Evolutionary conservation across 2,888 invertebrate species (phyloP).

Genomic region (Trachelus tabidus): DNA sequence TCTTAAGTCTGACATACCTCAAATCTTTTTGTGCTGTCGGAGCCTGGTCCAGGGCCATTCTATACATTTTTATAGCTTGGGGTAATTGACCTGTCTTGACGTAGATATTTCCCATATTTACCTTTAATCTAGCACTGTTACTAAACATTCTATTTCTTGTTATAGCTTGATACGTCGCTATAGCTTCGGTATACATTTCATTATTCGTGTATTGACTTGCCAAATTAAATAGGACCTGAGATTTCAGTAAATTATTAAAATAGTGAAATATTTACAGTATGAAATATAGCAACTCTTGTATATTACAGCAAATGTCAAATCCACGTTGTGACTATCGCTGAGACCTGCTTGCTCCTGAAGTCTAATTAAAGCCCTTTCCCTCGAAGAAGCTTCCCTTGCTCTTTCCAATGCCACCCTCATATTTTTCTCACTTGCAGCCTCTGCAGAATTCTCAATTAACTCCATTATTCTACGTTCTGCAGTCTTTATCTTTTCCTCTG

Average conservation of each 20-base stretch:
- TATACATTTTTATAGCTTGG: slow-evolving; percentile 96
- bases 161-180: slow-evolving; percentile 95
- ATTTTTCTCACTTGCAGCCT: slow-evolving; percentile 75
- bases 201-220: slow-evolving; percentile 95
- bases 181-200: slow-evolving; percentile 94
- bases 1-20: slow-evolving; percentile 68
- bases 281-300: background rate
- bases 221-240: slow-evolving; percentile 92
- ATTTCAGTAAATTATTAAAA: slow-evolving; percentile 22
- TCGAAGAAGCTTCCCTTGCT: slow-evolving; percentile 95
- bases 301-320: slow-evolving; percentile 91
- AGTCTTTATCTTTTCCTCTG: slow-evolving; percentile 90
- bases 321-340: slow-evolving; percentile 92
- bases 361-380: slow-evolving; percentile 89
- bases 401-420: slow-evolving; percentile 81
- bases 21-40: slow-evolving; percentile 93
- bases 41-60: slow-evolving; percentile 98
- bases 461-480: slow-evolving; percentile 90
- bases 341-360: slow-evolving; percentile 92
- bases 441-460: slow-evolving; percentile 90
- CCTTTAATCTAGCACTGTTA: slow-evolving; percentile 92
- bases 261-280: background rate
- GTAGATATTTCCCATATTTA: slow-evolving; percentile 99
- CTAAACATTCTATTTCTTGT: slow-evolving; percentile 94
- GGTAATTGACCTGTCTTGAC: slow-evolving; percentile 93